phyloP scores from a whole-genome alignment of 2,797 vertebrate species.

The Coreius guichenoti region DNA sequence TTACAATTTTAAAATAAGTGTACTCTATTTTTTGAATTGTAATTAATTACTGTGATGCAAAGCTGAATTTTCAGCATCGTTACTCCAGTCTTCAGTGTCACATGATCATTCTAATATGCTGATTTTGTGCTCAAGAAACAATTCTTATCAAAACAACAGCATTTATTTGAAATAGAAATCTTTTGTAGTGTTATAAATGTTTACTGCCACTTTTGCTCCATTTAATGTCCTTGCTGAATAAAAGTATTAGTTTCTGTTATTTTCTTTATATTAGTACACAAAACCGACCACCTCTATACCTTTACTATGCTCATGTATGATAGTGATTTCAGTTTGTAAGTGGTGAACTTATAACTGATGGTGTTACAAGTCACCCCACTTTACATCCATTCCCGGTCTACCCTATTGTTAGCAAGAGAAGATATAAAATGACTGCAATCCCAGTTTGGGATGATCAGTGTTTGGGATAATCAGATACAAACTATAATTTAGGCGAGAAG shows the following conservation, averaged over 20 bases:
- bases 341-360: neutral
- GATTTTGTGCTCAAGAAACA: neutral
- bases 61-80: neutral
- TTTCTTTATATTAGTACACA: neutral
- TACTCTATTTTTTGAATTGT: neutral
- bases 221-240: neutral
- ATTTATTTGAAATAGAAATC: neutral
- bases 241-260: neutral
- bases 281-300: neutral
- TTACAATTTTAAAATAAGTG: neutral
- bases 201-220: neutral
- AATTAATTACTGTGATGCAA: neutral
- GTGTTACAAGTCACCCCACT: neutral
- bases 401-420: neutral
- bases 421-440: neutral
- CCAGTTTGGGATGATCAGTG: neutral
- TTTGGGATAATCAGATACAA: neutral
- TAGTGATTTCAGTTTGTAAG: neutral
- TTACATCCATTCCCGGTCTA: neutral
- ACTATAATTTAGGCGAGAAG: constrained; percentile 3
- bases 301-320: neutral
- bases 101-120: neutral
- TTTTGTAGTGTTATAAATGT: neutral
- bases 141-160: neutral
- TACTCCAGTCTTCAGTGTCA: neutral